Evolutionary conservation across 1,140 invertebrate species (phyloP), one percentile per base, ranked within the genome.

Genomic region (Penaeus indicus): DNA sequence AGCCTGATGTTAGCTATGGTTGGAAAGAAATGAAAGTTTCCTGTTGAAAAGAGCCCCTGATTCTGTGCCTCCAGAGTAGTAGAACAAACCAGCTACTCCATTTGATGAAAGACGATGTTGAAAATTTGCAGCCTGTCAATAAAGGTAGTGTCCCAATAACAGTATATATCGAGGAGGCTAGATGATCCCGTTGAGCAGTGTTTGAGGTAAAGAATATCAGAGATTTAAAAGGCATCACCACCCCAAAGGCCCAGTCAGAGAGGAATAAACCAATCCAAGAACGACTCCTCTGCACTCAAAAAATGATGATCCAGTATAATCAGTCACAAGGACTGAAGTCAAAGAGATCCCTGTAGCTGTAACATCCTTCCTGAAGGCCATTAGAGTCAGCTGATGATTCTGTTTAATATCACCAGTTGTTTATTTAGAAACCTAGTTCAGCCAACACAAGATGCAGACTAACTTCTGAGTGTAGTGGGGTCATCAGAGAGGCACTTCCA

Each of bases 401-500:
- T 32, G n/a, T n/a, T 32, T 27, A 75, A 32, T 75, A 75, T 32
- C 72, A 32, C 27, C 27, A 19, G 25, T 75, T 75, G 72, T 75
- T 27, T 75, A 75, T 27, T 32, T 75, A 38, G 42, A 75, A 75
- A 75, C 72, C 21, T 13, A 8, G n/a, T n/a, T 75, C 27, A 32
- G 42, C 72, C 72, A 16, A 32, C 27, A 32, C 21, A 32, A 75
- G 72, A 75, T 27, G 72, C 78, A 54, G 77, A 72, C 19, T 63
- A 22, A 11, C 13, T 16, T 87, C 79, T 54, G 47, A 67, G 22
- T 61, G 62, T 62, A 87, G 85, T 61, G n/a, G 62, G 60, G 16
- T 87, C 85, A 38, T 87, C 85, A 22, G 85, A 87, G 85, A 87
- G 25, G 63, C 63, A 32, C 25, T 72, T 22, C 85, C 78, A 27